Conservation (phyloP, 2,113 vertebrate genomes). For the Nicator chloris region DNA sequence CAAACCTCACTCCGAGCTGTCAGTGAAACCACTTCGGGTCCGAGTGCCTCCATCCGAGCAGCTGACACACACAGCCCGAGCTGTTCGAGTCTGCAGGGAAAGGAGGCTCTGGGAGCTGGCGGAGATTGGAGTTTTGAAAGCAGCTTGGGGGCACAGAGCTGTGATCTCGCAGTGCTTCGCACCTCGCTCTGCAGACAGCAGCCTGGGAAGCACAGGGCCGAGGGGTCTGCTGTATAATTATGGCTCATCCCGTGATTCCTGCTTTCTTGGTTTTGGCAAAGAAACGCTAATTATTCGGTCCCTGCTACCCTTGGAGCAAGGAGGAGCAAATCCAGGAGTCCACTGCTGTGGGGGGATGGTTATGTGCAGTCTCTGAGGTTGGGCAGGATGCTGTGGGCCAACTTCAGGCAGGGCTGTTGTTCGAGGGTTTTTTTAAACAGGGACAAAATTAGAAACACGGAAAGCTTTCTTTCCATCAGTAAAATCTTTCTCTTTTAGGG, state of each 20-base stretch:
- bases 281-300: background rate
- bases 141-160: background rate
- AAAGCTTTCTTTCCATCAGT: background rate
- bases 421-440: background rate
- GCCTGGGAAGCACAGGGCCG: background rate
- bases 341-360: background rate
- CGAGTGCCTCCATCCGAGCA: background rate
- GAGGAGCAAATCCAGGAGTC: background rate
- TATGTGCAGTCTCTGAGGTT: fast-evolving
- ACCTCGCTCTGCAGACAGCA: background rate
- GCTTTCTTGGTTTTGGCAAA: background rate
- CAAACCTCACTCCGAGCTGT: background rate
- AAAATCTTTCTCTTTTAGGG: background rate
- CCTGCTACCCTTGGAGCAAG: background rate
- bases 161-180: background rate
- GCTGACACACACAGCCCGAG: fast-evolving
- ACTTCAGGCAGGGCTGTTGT: background rate
- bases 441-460: background rate
- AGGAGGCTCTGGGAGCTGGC: fast-evolving
- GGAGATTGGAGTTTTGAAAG: background rate
- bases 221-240: background rate
- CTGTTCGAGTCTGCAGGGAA: background rate
- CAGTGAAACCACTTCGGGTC: background rate
- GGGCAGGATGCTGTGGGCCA: background rate
- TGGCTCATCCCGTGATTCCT: background rate